A percentile compares a stretch with the other conserved stretches of the same genome.
These are phyloP conservation scores for Drosophila tripunctata DNA, from an alignment of 2,888 invertebrate species.

Conservation along the genomic window DNA sequence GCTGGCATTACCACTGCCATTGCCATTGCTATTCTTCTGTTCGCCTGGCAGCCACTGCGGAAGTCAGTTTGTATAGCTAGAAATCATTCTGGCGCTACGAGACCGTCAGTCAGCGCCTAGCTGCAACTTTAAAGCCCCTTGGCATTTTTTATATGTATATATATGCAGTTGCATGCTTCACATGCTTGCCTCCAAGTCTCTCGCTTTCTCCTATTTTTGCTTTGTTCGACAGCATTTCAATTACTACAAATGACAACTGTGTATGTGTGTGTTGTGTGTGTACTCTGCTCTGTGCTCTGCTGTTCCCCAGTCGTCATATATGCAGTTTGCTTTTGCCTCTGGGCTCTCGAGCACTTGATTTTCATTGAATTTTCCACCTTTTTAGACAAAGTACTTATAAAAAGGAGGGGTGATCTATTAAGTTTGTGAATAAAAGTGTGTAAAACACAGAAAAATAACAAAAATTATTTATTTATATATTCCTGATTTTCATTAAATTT, in stretches of 20 bases:
- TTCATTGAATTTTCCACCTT: constrained; percentile 67
- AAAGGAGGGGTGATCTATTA: too few species aligned
- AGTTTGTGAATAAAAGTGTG: too few species aligned
- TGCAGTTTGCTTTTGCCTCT: constrained; percentile 14
- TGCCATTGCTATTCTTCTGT: constrained; percentile 3
- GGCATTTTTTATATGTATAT: constrained; percentile 12
- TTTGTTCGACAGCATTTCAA: constrained; percentile 74
- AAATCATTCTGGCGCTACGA: constrained; percentile 58
- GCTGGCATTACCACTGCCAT: constrained; percentile 4
- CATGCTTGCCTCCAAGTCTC: neutral
- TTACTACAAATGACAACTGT: constrained; percentile 74
- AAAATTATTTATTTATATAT: too few species aligned
- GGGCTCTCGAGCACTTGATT: constrained; percentile 47
- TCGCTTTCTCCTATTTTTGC: constrained; percentile 42
- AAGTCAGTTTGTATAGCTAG: constrained; percentile 70
- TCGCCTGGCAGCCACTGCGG: constrained; percentile 37
- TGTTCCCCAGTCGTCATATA: constrained; percentile 8
- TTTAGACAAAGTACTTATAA: too few species aligned
- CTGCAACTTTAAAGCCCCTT: constrained; percentile 21
- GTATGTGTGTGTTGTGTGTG: constrained; percentile 23
- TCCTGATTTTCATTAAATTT: too few species aligned
- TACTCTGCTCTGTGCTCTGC: constrained; percentile 8
- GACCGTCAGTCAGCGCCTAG: constrained; percentile 20
- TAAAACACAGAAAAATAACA: too few species aligned
- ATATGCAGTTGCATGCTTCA: constrained; percentile 1